Conservation (phyloP, 1,140 invertebrate genomes). For the Cepaea nemoralis region DNA sequence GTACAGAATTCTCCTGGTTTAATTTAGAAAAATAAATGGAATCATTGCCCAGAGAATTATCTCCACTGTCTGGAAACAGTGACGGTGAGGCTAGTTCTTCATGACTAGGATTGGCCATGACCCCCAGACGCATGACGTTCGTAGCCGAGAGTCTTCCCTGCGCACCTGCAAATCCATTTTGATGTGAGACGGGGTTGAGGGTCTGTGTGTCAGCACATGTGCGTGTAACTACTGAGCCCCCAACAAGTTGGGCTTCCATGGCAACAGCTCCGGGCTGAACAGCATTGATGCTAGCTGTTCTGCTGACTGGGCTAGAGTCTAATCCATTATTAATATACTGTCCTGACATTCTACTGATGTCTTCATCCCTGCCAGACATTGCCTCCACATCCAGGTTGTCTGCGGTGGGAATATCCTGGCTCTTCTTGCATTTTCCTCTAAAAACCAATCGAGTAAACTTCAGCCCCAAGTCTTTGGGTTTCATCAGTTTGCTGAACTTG, state of each 20-base stretch:
- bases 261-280: background rate
- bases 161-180: background rate
- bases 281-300: background rate
- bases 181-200: too few relatives aligned
- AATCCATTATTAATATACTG: constrained; percentile 11
- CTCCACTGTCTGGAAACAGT: background rate
- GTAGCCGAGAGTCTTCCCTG: constrained; percentile 22
- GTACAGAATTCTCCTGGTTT: background rate
- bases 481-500: constrained; percentile 54
- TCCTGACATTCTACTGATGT: background rate
- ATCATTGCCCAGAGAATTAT: background rate
- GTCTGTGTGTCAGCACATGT: constrained; percentile 39
- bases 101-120: background rate
- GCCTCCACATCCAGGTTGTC: background rate
- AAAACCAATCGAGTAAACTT: constrained; percentile 43
- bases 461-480: constrained; percentile 52
- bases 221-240: constrained; percentile 33
- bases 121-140: constrained; percentile 21
- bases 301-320: background rate
- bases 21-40: background rate
- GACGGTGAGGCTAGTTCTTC: constrained; percentile 25
- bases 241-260: constrained; percentile 21
- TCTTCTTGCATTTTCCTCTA: constrained; percentile 36
- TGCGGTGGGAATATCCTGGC: background rate
- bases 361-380: background rate